Evolutionary conservation across 2,113 vertebrate genomes (phyloP).

Genomic region (Gopherus flavomarginatus): DNA sequence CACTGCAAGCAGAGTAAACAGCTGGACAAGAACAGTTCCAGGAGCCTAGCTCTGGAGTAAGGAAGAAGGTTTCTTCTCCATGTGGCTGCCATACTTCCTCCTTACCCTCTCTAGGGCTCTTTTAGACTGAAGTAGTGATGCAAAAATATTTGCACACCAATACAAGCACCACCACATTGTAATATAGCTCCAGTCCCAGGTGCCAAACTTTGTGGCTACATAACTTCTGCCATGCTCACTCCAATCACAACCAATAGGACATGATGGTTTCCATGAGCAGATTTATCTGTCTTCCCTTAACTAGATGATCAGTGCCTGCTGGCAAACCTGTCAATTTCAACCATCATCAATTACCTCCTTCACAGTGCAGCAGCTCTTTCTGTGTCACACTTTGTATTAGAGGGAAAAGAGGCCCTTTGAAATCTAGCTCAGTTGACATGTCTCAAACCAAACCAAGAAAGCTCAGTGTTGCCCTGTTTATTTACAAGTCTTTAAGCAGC

Average conservation of each 20-base stretch:
- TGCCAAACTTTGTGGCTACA: background rate
- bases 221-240: background rate
- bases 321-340: constrained; percentile 55
- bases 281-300: constrained; percentile 52
- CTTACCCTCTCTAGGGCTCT: background rate
- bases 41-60: background rate
- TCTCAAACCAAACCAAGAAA: constrained; percentile 38
- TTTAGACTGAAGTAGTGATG: background rate
- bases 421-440: constrained; percentile 32
- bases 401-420: constrained; percentile 6
- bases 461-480: constrained; percentile 2
- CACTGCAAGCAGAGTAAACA: background rate
- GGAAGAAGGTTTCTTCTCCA: background rate
- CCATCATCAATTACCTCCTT: constrained; percentile 54
- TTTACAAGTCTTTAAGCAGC: background rate
- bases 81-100: background rate
- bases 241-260: constrained; percentile 40
- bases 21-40: too few relatives aligned
- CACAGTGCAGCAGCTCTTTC: constrained; percentile 13
- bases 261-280: background rate
- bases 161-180: fast-evolving
- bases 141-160: fast-evolving
- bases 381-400: constrained; percentile 2
- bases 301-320: constrained; percentile 45
- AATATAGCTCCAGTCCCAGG: fast-evolving